phyloP scores from a whole-genome alignment of 2,797 vertebrate species.

The Lithobates pipiens region DNA sequence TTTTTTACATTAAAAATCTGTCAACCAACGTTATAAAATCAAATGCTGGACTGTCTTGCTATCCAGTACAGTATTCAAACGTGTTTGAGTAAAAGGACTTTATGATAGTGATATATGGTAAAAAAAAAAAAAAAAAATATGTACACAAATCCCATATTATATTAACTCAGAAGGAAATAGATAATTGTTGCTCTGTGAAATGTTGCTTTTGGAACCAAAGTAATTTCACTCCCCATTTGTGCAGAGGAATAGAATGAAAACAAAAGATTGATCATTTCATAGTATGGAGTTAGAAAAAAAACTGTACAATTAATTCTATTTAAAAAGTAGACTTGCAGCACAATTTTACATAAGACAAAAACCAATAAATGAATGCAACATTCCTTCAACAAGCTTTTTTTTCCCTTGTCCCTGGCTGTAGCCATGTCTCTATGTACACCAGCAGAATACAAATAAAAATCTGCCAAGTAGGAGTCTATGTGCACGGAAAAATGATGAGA shows the following conservation, averaged over 20 bases:
- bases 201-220: conserved; percentile 73
- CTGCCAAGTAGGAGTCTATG: conserved; percentile 73
- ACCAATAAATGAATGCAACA: conserved; percentile 77
- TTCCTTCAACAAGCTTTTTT: conserved; percentile 56
- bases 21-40: conserved; percentile 82
- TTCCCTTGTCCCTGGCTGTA: conserved; percentile 62
- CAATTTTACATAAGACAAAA: conserved; percentile 81
- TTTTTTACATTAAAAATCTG: conserved; percentile 80
- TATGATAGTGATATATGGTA: conserved; percentile 78
- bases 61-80: conserved; percentile 81
- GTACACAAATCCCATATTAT: conserved; percentile 84
- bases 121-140: conserved; percentile 80
- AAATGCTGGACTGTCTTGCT: conserved; percentile 73
- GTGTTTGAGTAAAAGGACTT: conserved; percentile 77
- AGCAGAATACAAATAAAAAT: conserved; percentile 68
- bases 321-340: conserved; percentile 82
- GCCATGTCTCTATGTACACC: conserved; percentile 32
- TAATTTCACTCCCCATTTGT: conserved; percentile 75
- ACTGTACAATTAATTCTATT: conserved; percentile 81
- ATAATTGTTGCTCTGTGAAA: conserved; percentile 72
- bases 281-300: conserved; percentile 75
- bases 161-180: conserved; percentile 78
- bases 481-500: conserved; percentile 70
- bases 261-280: conserved; percentile 79
- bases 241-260: conserved; percentile 73